These are phyloP conservation scores for Hylomyscus alleni DNA, from an alignment of 2,797 vertebrate genomes.

Conservation along the genomic window DNA sequence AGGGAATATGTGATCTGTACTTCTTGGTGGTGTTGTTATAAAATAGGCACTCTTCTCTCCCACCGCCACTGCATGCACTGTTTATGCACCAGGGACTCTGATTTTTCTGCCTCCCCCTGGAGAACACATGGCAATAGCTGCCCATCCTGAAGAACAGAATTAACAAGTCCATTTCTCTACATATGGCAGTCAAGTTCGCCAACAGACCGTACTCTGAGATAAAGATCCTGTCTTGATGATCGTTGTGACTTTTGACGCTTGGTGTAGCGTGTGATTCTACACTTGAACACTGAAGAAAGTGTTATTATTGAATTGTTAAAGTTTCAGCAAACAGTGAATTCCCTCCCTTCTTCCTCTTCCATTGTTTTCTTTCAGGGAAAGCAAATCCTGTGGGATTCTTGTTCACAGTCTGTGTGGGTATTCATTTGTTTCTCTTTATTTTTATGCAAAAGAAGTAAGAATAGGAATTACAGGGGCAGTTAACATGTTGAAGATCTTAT, in stretches of 20 bases:
- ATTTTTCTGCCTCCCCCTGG: neutral
- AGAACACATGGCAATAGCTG: neutral
- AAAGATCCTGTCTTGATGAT: neutral
- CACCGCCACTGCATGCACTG: accelerated
- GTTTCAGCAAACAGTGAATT: neutral
- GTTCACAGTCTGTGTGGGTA: neutral
- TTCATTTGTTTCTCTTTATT: neutral
- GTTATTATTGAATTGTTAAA: neutral
- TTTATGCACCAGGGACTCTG: neutral
- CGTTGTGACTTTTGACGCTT: neutral
- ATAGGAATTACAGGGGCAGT: neutral
- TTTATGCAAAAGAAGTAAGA: slow-evolving; percentile 53
- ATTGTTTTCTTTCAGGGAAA: neutral
- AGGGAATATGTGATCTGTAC: neutral
- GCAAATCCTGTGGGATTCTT: neutral
- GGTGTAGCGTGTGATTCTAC: neutral
- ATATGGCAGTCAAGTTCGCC: neutral
- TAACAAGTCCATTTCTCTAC: neutral
- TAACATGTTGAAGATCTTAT: slow-evolving; percentile 52
- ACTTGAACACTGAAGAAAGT: neutral
- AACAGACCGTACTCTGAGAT: neutral
- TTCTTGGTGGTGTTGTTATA: neutral
- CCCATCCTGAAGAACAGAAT: neutral
- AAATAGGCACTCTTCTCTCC: neutral
- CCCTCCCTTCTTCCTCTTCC: neutral